These are phyloP conservation scores for Scylla paramamosain DNA, from an alignment of 1,140 invertebrate genomes.

Conservation along the genomic window DNA sequence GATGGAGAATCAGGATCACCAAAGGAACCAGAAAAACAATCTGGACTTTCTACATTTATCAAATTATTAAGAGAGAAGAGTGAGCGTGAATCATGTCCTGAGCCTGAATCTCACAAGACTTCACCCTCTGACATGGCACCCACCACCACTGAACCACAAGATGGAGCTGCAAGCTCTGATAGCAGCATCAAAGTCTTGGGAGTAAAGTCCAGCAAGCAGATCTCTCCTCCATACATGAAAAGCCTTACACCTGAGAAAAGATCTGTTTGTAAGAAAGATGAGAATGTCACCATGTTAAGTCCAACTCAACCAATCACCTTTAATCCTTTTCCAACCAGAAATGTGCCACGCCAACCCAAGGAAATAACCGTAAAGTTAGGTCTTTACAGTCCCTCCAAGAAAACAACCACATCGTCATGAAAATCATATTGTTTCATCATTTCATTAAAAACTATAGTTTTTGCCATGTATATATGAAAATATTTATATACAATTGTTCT, in stretches of 20 bases:
- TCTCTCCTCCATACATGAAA: not conserved
- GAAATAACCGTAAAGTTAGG: conserved; percentile 66
- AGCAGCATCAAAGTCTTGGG: not conserved
- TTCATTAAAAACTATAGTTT: not conserved
- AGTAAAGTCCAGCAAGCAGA: not conserved
- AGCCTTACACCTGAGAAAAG: not conserved
- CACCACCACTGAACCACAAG: not conserved
- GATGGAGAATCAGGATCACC: not conserved
- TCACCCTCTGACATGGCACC: not conserved
- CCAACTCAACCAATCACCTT: conserved; percentile 61
- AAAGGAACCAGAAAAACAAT: not conserved
- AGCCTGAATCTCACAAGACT: not conserved
- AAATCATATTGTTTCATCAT: not conserved
- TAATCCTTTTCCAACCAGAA: conserved; percentile 68
- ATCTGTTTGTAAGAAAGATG: not conserved
- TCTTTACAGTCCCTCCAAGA: conserved; percentile 68
- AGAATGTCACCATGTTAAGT: conserved; percentile 15
- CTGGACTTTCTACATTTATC: not conserved
- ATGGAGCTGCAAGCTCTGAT: too few species aligned
- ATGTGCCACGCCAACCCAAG: conserved; percentile 60
- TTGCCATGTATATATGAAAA: not conserved
- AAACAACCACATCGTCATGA: conserved; percentile 41
- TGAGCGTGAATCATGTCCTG: conserved; percentile 6
- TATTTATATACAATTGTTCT: conserved; percentile 9
- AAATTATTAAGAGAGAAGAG: conserved; percentile 31